Evolutionary conservation across 2,797 vertebrate species (phyloP).

Genomic region (Cheirogaleus major): DNA sequence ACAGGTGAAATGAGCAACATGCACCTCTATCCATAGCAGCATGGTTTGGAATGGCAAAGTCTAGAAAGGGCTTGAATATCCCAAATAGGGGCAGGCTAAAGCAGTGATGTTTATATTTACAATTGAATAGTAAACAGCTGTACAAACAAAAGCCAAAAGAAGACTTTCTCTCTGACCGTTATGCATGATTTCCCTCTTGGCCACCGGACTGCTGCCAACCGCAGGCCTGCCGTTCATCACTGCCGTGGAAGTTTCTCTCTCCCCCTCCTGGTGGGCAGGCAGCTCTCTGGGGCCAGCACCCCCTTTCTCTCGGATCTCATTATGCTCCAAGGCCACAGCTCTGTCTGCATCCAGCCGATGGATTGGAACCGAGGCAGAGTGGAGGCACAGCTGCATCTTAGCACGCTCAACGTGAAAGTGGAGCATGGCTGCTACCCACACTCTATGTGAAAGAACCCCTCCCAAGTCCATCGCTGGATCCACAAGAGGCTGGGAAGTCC

Average conservation of each 20-base stretch:
- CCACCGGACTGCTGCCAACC: fast-evolving
- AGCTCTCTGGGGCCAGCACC: not conserved
- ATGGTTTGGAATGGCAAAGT: not conserved
- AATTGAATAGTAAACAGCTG: not conserved
- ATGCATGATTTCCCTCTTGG: fast-evolving
- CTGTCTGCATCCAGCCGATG: fast-evolving
- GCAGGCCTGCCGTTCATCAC: fast-evolving
- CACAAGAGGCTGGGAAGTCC: fast-evolving
- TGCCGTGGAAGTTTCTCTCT: fast-evolving
- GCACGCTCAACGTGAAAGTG: not conserved
- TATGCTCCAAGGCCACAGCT: too few species aligned
- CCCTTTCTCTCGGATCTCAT: not conserved
- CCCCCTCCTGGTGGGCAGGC: not conserved
- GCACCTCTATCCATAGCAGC: not conserved
- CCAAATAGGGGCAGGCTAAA: not conserved
- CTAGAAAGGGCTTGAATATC: not conserved
- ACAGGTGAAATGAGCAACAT: fast-evolving
- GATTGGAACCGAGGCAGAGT: fast-evolving
- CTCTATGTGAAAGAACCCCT: fast-evolving
- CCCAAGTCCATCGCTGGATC: fast-evolving
- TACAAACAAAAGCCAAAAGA: not conserved
- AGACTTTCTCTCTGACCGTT: too few species aligned
- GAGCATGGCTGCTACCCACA: fast-evolving
- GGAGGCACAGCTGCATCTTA: not conserved
- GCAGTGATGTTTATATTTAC: not conserved